Conservation (phyloP, 2,888 invertebrate genomes). For the Steromphala cineraria region DNA sequence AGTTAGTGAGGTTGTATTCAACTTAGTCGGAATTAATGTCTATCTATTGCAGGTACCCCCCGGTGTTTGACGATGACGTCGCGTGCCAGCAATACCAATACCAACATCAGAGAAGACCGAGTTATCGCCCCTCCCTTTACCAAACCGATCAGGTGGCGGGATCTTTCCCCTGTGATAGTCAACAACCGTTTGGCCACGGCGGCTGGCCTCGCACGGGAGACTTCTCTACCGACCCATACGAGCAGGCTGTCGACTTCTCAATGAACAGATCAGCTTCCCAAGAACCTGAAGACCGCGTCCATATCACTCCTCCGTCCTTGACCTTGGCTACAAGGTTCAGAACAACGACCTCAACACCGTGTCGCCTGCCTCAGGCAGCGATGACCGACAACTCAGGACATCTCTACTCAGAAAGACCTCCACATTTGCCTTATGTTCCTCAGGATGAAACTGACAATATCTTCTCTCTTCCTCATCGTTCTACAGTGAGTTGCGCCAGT, state of each 20-base stretch:
- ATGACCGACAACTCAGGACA: too few relatives aligned
- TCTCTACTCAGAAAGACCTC: too few relatives aligned
- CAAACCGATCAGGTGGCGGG: neutral
- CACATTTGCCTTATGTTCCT: too few relatives aligned
- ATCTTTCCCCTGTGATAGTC: neutral
- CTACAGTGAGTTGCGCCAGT: too few relatives aligned
- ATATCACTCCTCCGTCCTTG: too few relatives aligned
- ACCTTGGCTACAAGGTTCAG: too few relatives aligned
- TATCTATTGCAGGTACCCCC: neutral
- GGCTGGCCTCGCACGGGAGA: neutral
- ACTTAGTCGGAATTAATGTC: too few relatives aligned
- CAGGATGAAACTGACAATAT: too few relatives aligned
- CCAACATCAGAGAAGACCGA: neutral
- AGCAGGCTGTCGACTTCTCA: neutral
- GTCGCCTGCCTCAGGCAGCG: too few relatives aligned
- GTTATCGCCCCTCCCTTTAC: neutral
- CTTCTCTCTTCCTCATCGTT: too few relatives aligned
- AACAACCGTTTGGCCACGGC: neutral
- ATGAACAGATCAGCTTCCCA: neutral
- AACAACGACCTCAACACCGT: too few relatives aligned
- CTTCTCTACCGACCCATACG: neutral
- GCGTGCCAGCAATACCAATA: neutral
- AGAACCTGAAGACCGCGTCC: neutral
- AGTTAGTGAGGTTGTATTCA: too few relatives aligned
- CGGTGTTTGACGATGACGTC: neutral